Evolutionary conservation across 2,888 invertebrate genomes (phyloP).

Genomic region (Electrophaes corylata): DNA sequence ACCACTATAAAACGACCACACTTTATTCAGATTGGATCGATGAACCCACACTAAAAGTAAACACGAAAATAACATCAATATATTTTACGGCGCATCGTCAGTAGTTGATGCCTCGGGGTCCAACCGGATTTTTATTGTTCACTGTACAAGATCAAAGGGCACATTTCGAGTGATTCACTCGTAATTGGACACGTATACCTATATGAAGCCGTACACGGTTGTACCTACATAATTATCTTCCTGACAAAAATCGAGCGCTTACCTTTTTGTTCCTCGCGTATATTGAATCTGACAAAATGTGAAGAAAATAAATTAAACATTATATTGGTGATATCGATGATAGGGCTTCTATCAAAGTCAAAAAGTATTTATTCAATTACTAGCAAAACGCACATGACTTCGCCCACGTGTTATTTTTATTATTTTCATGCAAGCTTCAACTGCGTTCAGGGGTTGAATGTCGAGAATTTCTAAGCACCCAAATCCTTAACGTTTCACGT

Average conservation of each 20-base stretch:
- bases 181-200: slow-evolving; percentile 27
- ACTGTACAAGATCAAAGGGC: slow-evolving; percentile 27
- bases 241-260: background rate
- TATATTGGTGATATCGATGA: too few species aligned
- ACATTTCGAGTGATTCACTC: slow-evolving; percentile 28
- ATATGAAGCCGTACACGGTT: slow-evolving; percentile 4
- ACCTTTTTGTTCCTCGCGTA: background rate
- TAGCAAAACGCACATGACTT: too few species aligned
- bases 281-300: background rate
- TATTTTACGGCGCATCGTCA: slow-evolving; percentile 31
- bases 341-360: too few species aligned
- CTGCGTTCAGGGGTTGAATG: too few species aligned
- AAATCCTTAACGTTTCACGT: too few species aligned
- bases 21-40: slow-evolving; percentile 34
- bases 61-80: slow-evolving; percentile 30
- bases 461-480: too few species aligned
- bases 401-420: too few species aligned
- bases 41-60: slow-evolving; percentile 27
- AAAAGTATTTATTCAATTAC: too few species aligned
- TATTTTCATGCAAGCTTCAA: too few species aligned
- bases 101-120: slow-evolving; percentile 28
- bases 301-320: too few species aligned
- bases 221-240: slow-evolving; percentile 5
- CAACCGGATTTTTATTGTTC: slow-evolving; percentile 28
- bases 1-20: slow-evolving; percentile 23